phyloP scores from a whole-genome alignment of 2,797 vertebrate species.

The Mallotus villosus region DNA sequence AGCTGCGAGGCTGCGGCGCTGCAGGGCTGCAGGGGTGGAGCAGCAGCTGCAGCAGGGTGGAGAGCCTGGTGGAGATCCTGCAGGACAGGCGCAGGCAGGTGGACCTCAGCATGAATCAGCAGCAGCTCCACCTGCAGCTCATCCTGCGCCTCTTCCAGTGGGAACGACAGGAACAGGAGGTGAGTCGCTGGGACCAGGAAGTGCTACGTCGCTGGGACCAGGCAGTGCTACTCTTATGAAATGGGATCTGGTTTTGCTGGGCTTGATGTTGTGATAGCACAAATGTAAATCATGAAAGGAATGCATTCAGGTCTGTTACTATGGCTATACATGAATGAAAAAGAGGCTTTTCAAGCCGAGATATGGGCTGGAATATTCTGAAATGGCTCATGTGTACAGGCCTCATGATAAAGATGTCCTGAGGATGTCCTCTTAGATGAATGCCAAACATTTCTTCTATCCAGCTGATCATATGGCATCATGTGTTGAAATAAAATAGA shows the following conservation, averaged over 20 bases:
- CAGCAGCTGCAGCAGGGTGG: slow-evolving; percentile 77
- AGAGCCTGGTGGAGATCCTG: slow-evolving; percentile 83
- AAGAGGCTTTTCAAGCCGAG: neutral
- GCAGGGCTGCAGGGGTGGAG: slow-evolving; percentile 59
- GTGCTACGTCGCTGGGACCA: slow-evolving; percentile 53
- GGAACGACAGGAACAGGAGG: slow-evolving; percentile 78
- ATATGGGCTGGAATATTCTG: neutral
- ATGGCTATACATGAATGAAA: neutral
- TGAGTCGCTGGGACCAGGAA: slow-evolving; percentile 59
- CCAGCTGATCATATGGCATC: neutral
- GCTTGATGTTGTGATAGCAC: neutral
- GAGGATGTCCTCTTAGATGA: neutral
- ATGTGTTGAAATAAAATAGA: neutral
- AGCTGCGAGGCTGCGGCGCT: slow-evolving; percentile 65
- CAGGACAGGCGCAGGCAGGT: slow-evolving; percentile 84
- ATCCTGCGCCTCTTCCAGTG: slow-evolving; percentile 69
- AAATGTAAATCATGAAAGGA: neutral
- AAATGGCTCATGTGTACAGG: too few relatives aligned
- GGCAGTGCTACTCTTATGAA: neutral
- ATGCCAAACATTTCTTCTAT: neutral
- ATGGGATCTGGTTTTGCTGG: neutral
- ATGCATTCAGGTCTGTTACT: neutral
- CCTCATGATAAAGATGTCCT: neutral
- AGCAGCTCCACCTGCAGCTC: slow-evolving; percentile 66
- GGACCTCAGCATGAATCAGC: slow-evolving; percentile 74